Evolutionary conservation across 2,888 invertebrate species (phyloP), one percentile per base, ranked within the genome.

Genomic region (Rutpela maculata): DNA sequence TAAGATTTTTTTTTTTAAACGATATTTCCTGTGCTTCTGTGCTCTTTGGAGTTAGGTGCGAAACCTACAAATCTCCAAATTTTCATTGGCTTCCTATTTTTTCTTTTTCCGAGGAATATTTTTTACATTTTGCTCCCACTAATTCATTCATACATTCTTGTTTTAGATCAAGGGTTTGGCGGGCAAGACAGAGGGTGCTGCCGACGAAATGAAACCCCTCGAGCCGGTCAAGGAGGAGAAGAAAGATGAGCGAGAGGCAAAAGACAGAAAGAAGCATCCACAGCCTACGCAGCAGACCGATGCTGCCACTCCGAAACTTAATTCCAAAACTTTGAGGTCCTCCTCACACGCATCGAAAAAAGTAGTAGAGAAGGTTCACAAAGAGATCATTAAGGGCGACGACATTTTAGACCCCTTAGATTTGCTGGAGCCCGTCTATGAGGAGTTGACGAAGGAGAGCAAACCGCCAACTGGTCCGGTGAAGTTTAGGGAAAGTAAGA

Each of bases 111-210:
- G n/a, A n/a, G n/a, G n/a, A n/a, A n/a, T n/a, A n/a, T n/a, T n/a
- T n/a, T n/a, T n/a, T n/a, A n/a, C n/a, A n/a, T n/a, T n/a, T n/a
- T n/a, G n/a, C n/a, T n/a, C n/a, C n/a, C n/a, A n/a, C n/a, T n/a
- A n/a, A n/a, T n/a, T n/a, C n/a, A n/a, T n/a, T n/a, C n/a, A n/a
- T n/a, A n/a, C 19, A 66, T 67, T 57, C 50, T 76, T 60, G 69
- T 80, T 78, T n/a, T 74, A 89, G 88, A 88, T 89, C 19, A 89
- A 89, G 85, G 89, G 89, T n/a, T 80, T 89, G 57, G 87, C 87
- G 2, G 85, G 85, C 0, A 86, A 84, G 72, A 78, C 81, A 10
- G 74, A 81, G 31, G 26, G 71, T 70, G 31, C 78, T 63, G 69
- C 17, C 43, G 68, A 78, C 56, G 81, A 79, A 17, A 26, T 62